Evolutionary conservation across 1,140 invertebrate species (phyloP).

Genomic region (Drosophila ficusphila): DNA sequence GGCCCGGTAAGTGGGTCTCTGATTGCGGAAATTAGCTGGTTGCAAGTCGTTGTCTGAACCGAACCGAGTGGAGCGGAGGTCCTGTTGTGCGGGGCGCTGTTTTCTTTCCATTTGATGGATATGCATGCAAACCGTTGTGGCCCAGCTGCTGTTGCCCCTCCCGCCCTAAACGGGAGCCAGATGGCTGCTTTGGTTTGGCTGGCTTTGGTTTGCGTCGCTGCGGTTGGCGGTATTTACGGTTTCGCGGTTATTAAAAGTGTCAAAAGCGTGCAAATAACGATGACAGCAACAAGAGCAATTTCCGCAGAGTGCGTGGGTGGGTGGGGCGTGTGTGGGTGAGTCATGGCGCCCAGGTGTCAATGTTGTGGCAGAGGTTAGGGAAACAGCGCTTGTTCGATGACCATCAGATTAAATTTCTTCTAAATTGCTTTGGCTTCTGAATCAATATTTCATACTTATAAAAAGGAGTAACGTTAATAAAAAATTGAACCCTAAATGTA

Average conservation of each 20-base stretch:
- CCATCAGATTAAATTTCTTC: conserved; percentile 17
- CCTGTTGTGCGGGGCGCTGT: conserved; percentile 33
- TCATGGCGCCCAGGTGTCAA: conserved; percentile 38
- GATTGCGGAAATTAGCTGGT: conserved; percentile 78
- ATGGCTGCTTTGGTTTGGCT: conserved; percentile 19
- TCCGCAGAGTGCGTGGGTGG: conserved; percentile 1
- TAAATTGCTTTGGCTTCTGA: neutral
- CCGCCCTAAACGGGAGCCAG: conserved; percentile 10
- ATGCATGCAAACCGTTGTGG: conserved; percentile 68
- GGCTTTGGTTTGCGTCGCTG: conserved; percentile 46
- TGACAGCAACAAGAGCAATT: conserved; percentile 46
- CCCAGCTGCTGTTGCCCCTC: conserved; percentile 26
- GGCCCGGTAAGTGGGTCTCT: conserved; percentile 74
- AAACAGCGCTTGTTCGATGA: neutral
- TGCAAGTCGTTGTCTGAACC: conserved; percentile 38
- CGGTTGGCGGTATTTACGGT: conserved; percentile 70
- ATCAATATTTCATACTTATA: no score
- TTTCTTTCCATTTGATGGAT: conserved; percentile 77
- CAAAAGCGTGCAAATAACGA: conserved; percentile 72
- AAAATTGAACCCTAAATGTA: no score
- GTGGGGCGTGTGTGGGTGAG: conserved; percentile 2
- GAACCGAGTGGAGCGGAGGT: neutral
- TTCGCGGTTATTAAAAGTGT: conserved; percentile 77
- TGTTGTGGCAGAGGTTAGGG: conserved; percentile 7
- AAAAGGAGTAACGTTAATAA: no score